phyloP scores from a whole-genome alignment of 2,888 invertebrate genomes.

The Mesoligia furuncula region DNA sequence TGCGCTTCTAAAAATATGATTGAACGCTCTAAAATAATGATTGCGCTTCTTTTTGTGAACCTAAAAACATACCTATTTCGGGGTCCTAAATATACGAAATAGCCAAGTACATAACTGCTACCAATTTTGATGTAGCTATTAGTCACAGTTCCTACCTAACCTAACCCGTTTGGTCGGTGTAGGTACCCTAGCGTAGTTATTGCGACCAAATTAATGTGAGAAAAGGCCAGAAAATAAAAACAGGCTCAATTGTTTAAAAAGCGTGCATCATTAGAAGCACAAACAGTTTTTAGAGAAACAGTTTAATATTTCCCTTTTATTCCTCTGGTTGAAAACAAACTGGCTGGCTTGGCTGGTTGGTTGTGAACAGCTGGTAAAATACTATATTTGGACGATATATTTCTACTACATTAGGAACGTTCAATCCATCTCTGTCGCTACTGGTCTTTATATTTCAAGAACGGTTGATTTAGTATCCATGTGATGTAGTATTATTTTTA shows the following conservation, averaged over 20 bases:
- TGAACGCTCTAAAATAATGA: background rate
- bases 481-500: slow-evolving; percentile 9
- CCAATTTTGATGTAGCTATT: background rate
- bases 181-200: background rate
- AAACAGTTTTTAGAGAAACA: too few species aligned
- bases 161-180: background rate
- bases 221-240: background rate
- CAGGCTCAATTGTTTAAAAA: background rate
- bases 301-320: background rate
- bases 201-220: background rate
- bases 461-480: slow-evolving; percentile 19
- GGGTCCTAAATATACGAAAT: background rate
- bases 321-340: background rate
- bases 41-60: background rate
- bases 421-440: slow-evolving; percentile 43
- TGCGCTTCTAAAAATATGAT: background rate
- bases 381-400: slow-evolving; percentile 30
- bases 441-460: slow-evolving; percentile 33
- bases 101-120: background rate
- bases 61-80: background rate
- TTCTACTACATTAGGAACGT: slow-evolving; percentile 6
- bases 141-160: background rate
- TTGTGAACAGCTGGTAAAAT: slow-evolving; percentile 25
- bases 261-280: too few species aligned
- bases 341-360: too few species aligned